Conservation (phyloP, 2,888 invertebrate species). For the Cheilosia vulpina region DNA sequence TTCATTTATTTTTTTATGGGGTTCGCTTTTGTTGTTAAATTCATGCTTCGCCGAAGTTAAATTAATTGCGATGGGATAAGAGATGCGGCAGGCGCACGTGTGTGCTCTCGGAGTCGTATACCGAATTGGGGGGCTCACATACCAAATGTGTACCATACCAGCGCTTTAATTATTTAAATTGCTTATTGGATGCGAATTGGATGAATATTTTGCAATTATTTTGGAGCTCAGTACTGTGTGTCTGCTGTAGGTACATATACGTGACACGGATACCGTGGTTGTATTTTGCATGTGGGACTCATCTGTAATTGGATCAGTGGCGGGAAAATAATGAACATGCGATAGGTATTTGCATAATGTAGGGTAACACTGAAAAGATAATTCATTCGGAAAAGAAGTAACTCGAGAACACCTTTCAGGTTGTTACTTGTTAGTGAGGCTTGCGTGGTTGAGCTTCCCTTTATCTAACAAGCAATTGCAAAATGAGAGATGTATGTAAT, state of each 20-base stretch:
- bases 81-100: conserved; percentile 43
- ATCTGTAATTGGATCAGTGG: conserved; percentile 46
- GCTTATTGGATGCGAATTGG: conserved; percentile 37
- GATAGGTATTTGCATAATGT: conserved; percentile 28
- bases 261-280: neutral
- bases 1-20: conserved; percentile 63
- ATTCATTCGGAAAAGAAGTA: conserved; percentile 23
- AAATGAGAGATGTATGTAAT: no score
- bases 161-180: conserved; percentile 62
- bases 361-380: conserved; percentile 34
- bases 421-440: conserved; percentile 33
- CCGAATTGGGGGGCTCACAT: conserved; percentile 22
- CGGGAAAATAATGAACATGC: conserved; percentile 27
- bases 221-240: conserved; percentile 5
- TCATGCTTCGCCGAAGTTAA: conserved; percentile 56
- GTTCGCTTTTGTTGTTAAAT: conserved; percentile 41
- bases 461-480: no score
- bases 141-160: conserved; percentile 30
- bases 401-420: conserved; percentile 33
- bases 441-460: conserved; percentile 14
- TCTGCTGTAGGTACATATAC: neutral
- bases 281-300: conserved; percentile 7
- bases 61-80: conserved; percentile 63
- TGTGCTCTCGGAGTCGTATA: conserved; percentile 44
- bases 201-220: conserved; percentile 54